Evolutionary conservation across 2,888 invertebrate species (phyloP).

Genomic region (Xanthia icteritia): DNA sequence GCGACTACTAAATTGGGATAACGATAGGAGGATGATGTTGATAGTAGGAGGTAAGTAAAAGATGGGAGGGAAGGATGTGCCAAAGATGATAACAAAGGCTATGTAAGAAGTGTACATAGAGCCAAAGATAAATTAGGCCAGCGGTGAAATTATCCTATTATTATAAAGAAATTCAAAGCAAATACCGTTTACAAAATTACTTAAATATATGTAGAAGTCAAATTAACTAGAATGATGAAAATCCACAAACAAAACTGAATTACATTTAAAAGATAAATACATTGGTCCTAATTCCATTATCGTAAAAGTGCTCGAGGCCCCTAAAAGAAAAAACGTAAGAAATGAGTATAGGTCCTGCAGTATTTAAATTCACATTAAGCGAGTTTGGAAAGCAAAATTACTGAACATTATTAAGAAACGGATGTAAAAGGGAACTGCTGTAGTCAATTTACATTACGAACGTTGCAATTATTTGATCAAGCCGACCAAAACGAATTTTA

Average conservation of each 20-base stretch:
- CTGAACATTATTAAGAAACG: constrained; percentile 55
- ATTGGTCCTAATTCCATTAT: neutral
- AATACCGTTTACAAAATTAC: too few relatives aligned
- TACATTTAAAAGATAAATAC: neutral
- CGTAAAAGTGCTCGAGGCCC: constrained; percentile 19
- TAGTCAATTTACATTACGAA: constrained; percentile 35
- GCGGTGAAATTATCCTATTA: too few relatives aligned
- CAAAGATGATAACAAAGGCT: neutral
- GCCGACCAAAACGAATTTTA: neutral
- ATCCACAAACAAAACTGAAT: neutral
- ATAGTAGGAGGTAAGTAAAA: neutral
- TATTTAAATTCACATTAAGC: constrained; percentile 76
- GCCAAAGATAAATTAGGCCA: too few relatives aligned
- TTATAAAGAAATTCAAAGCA: too few relatives aligned
- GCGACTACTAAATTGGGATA: neutral
- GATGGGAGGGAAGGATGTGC: too few relatives aligned
- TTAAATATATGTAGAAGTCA: neutral
- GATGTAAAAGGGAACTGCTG: constrained; percentile 42
- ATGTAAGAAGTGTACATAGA: too few relatives aligned
- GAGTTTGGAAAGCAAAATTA: constrained; percentile 70
- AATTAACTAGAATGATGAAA: neutral
- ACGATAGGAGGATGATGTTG: neutral
- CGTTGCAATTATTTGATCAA: constrained; percentile 14
- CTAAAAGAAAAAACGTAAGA: constrained; percentile 46
- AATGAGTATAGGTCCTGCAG: constrained; percentile 54